Conservation (phyloP, 2,888 invertebrate species). For the Xylota segnis region DNA sequence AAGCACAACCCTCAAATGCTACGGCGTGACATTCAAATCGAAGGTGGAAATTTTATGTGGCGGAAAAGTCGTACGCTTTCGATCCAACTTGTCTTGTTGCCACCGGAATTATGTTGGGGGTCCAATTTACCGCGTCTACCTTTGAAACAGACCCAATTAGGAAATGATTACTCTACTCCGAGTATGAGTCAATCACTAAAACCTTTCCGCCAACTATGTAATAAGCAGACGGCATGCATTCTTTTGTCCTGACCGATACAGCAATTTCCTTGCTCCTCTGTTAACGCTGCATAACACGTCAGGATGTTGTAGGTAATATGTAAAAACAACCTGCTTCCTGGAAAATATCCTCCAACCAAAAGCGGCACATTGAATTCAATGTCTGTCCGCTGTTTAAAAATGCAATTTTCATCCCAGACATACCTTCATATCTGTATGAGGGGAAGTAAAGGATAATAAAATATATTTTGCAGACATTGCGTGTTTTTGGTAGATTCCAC, state of each 20-base stretch:
- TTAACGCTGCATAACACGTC: slow-evolving; percentile 45
- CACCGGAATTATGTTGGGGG: background rate
- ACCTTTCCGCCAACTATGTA: slow-evolving; percentile 4
- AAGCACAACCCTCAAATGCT: slow-evolving; percentile 35
- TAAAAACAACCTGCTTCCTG: slow-evolving; percentile 55
- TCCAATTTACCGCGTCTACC: slow-evolving; percentile 37
- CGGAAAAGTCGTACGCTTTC: slow-evolving; percentile 37
- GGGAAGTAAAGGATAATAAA: slow-evolving; percentile 50
- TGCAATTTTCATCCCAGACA: slow-evolving; percentile 64
- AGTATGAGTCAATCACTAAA: slow-evolving; percentile 40
- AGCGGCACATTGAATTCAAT: slow-evolving; percentile 43
- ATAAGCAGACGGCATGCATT: slow-evolving; percentile 34
- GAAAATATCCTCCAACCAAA: slow-evolving; percentile 38
- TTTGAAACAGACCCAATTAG: slow-evolving; percentile 51
- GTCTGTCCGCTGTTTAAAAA: slow-evolving; percentile 40
- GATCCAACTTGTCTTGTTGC: background rate
- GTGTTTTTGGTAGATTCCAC: slow-evolving; percentile 61
- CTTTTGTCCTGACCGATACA: background rate
- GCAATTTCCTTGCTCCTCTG: background rate
- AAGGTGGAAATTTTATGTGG: slow-evolving; percentile 57
- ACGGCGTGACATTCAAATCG: slow-evolving; percentile 60
- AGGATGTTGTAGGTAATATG: slow-evolving; percentile 49
- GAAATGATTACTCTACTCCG: slow-evolving; percentile 48
- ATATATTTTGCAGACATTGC: slow-evolving; percentile 73
- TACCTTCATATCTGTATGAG: slow-evolving; percentile 11